Evolutionary conservation across 2,113 vertebrate genomes (phyloP).

Genomic region (Rhagologus leucostigma): DNA sequence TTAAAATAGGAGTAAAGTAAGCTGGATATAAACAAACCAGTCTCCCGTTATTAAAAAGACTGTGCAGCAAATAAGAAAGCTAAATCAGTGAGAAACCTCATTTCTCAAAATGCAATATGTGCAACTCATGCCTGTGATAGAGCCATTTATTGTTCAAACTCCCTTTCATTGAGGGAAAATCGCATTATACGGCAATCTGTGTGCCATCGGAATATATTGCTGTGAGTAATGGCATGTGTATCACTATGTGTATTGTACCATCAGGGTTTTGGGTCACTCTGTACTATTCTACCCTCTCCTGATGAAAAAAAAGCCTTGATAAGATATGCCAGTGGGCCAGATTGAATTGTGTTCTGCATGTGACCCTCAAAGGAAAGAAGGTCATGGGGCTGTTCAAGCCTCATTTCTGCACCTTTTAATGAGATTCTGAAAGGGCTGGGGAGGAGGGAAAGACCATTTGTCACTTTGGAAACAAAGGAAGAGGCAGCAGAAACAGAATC

Average conservation of each 20-base stretch:
- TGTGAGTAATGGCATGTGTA: neutral
- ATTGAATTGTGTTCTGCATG: constrained; percentile 36
- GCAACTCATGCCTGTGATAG: neutral
- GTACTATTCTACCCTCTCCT: neutral
- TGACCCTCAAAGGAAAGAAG: constrained; percentile 36
- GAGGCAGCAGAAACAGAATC: constrained; percentile 38
- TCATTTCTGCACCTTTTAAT: constrained; percentile 50
- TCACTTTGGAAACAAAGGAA: constrained; percentile 62
- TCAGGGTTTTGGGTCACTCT: neutral
- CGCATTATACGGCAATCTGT: neutral
- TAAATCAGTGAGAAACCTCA: constrained; percentile 1
- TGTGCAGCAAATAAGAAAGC: neutral
- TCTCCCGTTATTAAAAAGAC: neutral
- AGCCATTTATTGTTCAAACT: constrained; percentile 23
- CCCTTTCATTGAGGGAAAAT: constrained; percentile 20
- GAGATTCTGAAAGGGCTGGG: constrained; percentile 39
- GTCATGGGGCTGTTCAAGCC: neutral
- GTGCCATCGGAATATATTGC: neutral
- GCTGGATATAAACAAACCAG: neutral
- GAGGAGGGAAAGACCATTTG: constrained; percentile 43
- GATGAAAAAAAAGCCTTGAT: neutral
- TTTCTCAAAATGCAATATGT: constrained; percentile 33
- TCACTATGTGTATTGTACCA: neutral
- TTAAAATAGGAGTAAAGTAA: neutral
- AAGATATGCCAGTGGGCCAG: constrained; percentile 30